A percentile compares a stretch with the other conserved stretches of the same genome.
phyloP scores from a whole-genome alignment of 1,140 invertebrate species.

The Agrypnia vestita region DNA sequence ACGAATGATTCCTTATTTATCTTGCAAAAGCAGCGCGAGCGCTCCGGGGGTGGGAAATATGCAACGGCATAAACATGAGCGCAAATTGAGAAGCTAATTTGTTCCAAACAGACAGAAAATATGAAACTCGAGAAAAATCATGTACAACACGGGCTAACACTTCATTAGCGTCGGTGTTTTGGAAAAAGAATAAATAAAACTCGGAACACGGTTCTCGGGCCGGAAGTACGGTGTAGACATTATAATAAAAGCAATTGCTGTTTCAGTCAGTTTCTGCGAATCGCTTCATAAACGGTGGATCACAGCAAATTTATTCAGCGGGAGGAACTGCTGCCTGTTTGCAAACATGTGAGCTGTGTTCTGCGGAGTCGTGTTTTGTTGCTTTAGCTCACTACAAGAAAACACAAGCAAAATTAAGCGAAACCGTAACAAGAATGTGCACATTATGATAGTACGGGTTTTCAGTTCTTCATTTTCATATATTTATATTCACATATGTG shows the following conservation, averaged over 20 bases:
- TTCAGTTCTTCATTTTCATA: too few species aligned
- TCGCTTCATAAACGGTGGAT: slow-evolving; percentile 46
- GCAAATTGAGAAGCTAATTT: slow-evolving; percentile 9
- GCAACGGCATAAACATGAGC: not conserved
- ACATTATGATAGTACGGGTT: too few species aligned
- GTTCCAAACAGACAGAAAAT: slow-evolving; percentile 29
- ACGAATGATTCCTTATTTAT: too few species aligned
- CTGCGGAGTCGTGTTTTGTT: slow-evolving; percentile 26
- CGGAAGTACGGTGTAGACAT: slow-evolving; percentile 36
- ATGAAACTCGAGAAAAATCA: slow-evolving; percentile 25
- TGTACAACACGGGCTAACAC: slow-evolving; percentile 53
- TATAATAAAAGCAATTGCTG: slow-evolving; percentile 39
- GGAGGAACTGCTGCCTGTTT: not conserved
- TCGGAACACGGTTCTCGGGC: not conserved
- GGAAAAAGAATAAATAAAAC: slow-evolving; percentile 14
- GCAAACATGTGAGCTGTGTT: slow-evolving; percentile 2
- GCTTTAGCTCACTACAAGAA: not conserved
- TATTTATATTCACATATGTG: too few species aligned
- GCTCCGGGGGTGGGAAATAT: too few species aligned
- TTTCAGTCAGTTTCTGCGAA: slow-evolving; percentile 31
- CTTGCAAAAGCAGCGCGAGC: too few species aligned
- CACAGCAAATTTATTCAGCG: slow-evolving; percentile 35
- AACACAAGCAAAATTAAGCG: too few species aligned
- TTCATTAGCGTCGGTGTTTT: slow-evolving; percentile 53
- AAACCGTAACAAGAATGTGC: too few species aligned